Evolutionary conservation across 2,113 vertebrate genomes (phyloP).

Genomic region (Litocranius walleri): DNA sequence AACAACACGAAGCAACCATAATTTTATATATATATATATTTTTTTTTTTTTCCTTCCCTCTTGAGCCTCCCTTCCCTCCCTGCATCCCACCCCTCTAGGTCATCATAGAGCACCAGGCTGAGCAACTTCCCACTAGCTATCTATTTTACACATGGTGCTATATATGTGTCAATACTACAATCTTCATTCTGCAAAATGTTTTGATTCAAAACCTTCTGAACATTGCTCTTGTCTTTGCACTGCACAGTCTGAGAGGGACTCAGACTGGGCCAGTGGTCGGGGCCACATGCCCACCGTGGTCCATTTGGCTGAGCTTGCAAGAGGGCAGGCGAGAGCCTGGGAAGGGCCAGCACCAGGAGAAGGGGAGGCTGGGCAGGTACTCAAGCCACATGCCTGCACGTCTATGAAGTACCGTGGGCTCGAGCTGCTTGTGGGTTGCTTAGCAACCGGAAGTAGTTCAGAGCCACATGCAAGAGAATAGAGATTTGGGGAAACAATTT

Average conservation of each 20-base stretch:
- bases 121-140: not conserved
- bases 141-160: not conserved
- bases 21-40: not conserved
- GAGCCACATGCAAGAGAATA: constrained; percentile 36
- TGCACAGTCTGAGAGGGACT: not conserved
- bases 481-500: constrained; percentile 42
- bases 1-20: not conserved
- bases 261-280: not conserved
- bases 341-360: not conserved
- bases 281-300: not conserved
- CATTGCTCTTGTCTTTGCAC: not conserved
- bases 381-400: not conserved
- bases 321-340: not conserved
- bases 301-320: not conserved
- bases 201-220: not conserved
- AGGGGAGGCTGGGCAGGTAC: not conserved
- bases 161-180: not conserved
- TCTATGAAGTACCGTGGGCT: constrained; percentile 17
- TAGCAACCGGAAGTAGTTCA: constrained; percentile 64
- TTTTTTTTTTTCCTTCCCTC: not conserved
- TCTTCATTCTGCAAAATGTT: not conserved
- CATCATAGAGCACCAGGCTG: not conserved
- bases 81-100: not conserved
- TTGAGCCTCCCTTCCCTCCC: not conserved
- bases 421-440: constrained; percentile 52